Evolutionary conservation across 2,113 vertebrate species (phyloP), one percentile per base, ranked within the genome.

Genomic region (Bothrops jararaca): DNA sequence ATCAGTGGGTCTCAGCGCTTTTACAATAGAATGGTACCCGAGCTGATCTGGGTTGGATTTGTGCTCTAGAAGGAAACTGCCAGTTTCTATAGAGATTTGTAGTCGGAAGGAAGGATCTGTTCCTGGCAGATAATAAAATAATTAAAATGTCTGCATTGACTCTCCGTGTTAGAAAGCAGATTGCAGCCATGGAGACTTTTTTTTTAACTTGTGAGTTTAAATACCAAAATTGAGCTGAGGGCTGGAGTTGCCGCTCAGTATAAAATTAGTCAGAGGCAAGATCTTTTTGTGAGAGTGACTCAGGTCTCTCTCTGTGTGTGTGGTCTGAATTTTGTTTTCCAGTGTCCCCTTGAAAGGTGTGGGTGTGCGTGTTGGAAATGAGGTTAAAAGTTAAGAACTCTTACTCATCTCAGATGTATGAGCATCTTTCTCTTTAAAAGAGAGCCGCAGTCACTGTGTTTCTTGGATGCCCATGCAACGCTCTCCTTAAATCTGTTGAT

Each of bases 281-380:
- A 93, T 85, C 64, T 91, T 93, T 88, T 88, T 92, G 64, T 48
- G 58, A 4, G 0, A 0, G 26, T 95, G 94, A 95, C 91, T 96
- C 94, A 95, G 92, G 64, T 89, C 56, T 89, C 50, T 0, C 5
- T 26, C 7, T 50, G 48, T 26, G 7, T 50, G 48, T 45, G 91
- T 86, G 48, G 60, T 89, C 0, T 39, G 54, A 86, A 86, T 85
- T 13, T 60, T 86, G 74, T 90, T 92, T 89, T 86, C 69, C 45
- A 39, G 18, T 4, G 8, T 9, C 34, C 74, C 87, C 12, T 12
- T 22, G 23, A 53, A 90, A 64, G 4, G n/a, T 90, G 92, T 93
- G 89, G 92, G 92, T 86, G 92, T 89, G 91, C 48, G 10, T 87
- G 57, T 60, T 29, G 50, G 45, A 60, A 88, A 89, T 54, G 58